phyloP scores from a whole-genome alignment of 2,113 vertebrate genomes.

The Crotalus viridis region DNA sequence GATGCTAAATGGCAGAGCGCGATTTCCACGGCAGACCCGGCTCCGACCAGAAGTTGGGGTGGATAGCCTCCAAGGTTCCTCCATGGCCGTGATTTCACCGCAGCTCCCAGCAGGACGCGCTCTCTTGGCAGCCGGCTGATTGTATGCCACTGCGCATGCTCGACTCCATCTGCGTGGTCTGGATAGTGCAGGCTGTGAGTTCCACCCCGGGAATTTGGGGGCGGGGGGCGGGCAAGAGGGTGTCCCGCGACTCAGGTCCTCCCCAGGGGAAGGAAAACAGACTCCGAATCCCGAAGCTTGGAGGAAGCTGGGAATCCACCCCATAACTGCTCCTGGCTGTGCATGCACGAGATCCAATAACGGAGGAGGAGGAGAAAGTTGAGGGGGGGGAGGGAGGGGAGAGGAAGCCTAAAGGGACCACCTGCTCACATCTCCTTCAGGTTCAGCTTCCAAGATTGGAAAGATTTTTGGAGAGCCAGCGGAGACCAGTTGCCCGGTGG shows the following conservation, averaged over 20 bases:
- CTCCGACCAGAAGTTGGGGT: too few relatives aligned
- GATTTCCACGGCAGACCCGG: too few relatives aligned
- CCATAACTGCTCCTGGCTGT: neutral
- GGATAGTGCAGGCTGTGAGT: neutral
- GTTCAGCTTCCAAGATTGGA: neutral
- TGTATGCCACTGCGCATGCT: neutral
- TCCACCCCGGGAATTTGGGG: neutral
- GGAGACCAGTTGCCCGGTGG: neutral
- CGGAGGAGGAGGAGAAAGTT: too few relatives aligned
- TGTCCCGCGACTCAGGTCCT: neutral
- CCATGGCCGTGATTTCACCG: neutral
- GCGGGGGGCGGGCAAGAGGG: neutral
- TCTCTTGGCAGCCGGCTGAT: neutral
- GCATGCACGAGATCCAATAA: neutral
- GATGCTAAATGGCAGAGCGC: too few relatives aligned
- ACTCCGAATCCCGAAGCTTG: neutral
- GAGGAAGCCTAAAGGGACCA: neutral
- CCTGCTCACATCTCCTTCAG: neutral
- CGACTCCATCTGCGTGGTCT: neutral
- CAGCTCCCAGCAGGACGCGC: neutral
- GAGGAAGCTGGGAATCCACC: neutral
- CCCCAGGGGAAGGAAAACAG: neutral
- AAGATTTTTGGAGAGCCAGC: neutral
- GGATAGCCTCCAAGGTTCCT: too few relatives aligned
- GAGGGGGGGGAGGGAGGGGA: too few relatives aligned